Evolutionary conservation across 2,113 vertebrate species (phyloP), one percentile per base, ranked within the genome.

Genomic region (Dryoscopus gambensis): DNA sequence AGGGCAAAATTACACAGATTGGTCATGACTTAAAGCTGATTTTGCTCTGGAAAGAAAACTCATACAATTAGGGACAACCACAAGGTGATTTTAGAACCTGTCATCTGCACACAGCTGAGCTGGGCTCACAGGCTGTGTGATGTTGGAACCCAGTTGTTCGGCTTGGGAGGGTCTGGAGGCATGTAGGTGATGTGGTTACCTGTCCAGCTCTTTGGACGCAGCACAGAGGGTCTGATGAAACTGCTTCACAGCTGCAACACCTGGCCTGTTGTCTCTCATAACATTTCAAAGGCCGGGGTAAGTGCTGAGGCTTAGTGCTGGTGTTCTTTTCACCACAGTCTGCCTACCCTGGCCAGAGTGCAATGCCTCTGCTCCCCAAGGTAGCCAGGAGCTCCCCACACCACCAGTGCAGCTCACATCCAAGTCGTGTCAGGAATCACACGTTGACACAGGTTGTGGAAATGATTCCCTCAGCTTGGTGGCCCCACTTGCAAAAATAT

Each of bases 401-500:
- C 17, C 46, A 11, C 10, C 4, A 3, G 42, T 7, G 65, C 49
- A 60, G 46, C 69, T 73, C 81, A 56, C 53, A 68, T 24, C 65
- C 53, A 62, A 14, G 20, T 3, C 12, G 47, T 52, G 46, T 27
- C 68, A 78, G 76, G 71, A 89, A 74, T 50, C 75, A 37, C 52
- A 85, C 9, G 0, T 14, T 82, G 78, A 76, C 81, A 63, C 5
- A 6, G 64, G 85, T 21, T 85, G 79, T 96, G 85, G 64, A 67
- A 86, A 81, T 28, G 21, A 84, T 78, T 93, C 60, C 52, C 46
- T 92, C 73, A 33, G 74, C 90, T 88, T 12, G 17, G 71, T 84
- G 75, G 90, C 82, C 87, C 84, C 55, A 84, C 85, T 93, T 90
- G 67, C 65, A 85, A 95, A 93, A 95, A 94, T 94, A 95, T 95